Conservation (phyloP, 2,797 vertebrate genomes). For the Aselliscus stoliczkanus region DNA sequence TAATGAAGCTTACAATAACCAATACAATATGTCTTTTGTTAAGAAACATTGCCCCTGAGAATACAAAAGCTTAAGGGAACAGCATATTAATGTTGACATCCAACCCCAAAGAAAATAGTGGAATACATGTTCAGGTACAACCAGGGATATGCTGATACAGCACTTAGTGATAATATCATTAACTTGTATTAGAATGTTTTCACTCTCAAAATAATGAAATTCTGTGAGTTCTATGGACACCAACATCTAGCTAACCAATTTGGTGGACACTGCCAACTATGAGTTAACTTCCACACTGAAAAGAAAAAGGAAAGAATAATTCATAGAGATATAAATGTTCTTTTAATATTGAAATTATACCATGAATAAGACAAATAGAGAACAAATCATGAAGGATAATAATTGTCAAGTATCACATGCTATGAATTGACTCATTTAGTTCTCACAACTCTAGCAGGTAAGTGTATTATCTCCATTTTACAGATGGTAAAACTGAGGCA, state of each 20-base stretch:
- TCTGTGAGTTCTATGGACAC: not conserved
- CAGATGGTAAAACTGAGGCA: not conserved
- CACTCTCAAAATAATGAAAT: constrained; percentile 37
- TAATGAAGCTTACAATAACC: constrained; percentile 58
- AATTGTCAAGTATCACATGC: not conserved
- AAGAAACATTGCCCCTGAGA: constrained; percentile 46
- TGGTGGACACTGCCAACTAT: not conserved
- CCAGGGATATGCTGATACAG: constrained; percentile 16
- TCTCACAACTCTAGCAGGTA: not conserved
- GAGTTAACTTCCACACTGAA: not conserved
- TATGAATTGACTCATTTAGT: not conserved
- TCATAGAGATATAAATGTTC: not conserved
- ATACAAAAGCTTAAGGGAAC: constrained; percentile 54
- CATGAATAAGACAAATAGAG: not conserved
- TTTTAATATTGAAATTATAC: constrained; percentile 20
- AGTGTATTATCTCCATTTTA: not conserved
- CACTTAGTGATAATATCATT: not conserved
- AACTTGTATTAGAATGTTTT: constrained; percentile 29
- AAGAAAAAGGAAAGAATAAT: not conserved
- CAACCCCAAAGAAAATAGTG: constrained; percentile 7
- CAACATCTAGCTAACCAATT: constrained; percentile 18
- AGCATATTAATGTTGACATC: constrained; percentile 20
- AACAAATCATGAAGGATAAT: constrained; percentile 12
- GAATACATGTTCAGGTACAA: not conserved
- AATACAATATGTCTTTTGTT: constrained; percentile 54